Percentiles rank a stretch among this genome's conserved stretches.
Evolutionary conservation across 2,797 vertebrate genomes (phyloP).

Genomic region (Sebastes trivittatus): DNA sequence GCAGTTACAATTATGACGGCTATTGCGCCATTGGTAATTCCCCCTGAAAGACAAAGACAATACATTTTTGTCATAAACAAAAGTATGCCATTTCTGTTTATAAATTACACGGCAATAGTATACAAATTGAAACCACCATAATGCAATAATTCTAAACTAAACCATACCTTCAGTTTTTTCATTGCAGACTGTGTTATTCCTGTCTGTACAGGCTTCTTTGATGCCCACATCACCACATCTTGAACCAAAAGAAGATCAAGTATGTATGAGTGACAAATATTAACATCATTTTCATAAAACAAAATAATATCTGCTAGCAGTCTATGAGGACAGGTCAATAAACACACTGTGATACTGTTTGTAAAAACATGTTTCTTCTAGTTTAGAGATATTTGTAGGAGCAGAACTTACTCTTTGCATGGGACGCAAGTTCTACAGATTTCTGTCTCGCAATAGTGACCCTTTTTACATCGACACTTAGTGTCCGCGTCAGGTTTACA

Average conservation of each 20-base stretch:
- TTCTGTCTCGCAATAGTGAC: slow-evolving; percentile 52
- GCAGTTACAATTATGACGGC: rapidly evolving
- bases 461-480: slow-evolving; percentile 62
- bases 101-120: not conserved
- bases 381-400: not conserved
- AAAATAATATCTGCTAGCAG: not conserved
- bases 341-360: not conserved
- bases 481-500: slow-evolving; percentile 40
- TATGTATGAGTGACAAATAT: not conserved
- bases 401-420: slow-evolving; percentile 68
- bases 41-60: slow-evolving; percentile 23
- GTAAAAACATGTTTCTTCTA: not conserved
- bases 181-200: slow-evolving; percentile 68
- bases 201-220: slow-evolving; percentile 39
- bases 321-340: not conserved
- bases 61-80: not conserved
- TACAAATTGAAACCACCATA: not conserved
- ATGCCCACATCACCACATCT: slow-evolving; percentile 59
- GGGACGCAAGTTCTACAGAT: slow-evolving; percentile 44
- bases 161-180: slow-evolving; percentile 1
- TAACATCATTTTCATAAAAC: rapidly evolving
- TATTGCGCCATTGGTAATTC: rapidly evolving
- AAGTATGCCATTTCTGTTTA: not conserved
- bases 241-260: slow-evolving; percentile 9
- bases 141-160: not conserved